Base-by-base conservation (phyloP, 2,113 vertebrate species). In the Toxotes chatareus region DNA sequence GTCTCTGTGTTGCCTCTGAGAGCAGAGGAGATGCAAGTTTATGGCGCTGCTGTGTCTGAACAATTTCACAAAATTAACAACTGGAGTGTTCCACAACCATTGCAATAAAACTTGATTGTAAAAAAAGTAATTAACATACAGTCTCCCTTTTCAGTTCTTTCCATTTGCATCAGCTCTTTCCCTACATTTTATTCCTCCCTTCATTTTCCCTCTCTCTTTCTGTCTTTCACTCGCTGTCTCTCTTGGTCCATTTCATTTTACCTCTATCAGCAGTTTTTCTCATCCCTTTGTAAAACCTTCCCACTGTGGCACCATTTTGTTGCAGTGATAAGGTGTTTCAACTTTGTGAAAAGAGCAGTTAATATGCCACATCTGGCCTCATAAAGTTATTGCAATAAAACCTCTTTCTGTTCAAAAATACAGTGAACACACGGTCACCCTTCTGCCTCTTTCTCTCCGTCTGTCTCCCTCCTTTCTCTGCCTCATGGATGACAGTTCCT, bases 401-500 rank as follows among this genome's bases (percentile, higher is more conserved):
- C 63, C 63, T 68, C 13, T 61, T 23, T 63, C 64, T 82, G 68
- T 78, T 88, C 76, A 85, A 88, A 86, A 79, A 87, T 81, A 77
- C 79, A 86, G 65, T 17, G 27, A 83, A 67, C 77, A 79, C 76
- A 69, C 7, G 9, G 16, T 55, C 59, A 1, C 60, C 42, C 36
- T 32, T 65, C 68, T 77, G 51, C 53, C 66, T 27, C 11, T 11
- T 21, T 19, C 42, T 40, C 60, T n/a, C 23, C 3, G 62, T 23
- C 64, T 38, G 9, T 44, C 64, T 64, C 64, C 55, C 62, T 56
- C 77, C 73, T 23, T 85, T 57, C 57, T 82, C 82, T 80, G 62
- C 73, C 53, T 80, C 79, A 57, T 59, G 73, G 82, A 85, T 88
- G 90, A 90, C 89, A 91, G 72, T 79, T 90, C 80, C 73, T 82